Evolutionary conservation across 2,888 invertebrate genomes (phyloP), one percentile per base, ranked within the genome.

Genomic region (Cryptocheilus praepositus): DNA sequence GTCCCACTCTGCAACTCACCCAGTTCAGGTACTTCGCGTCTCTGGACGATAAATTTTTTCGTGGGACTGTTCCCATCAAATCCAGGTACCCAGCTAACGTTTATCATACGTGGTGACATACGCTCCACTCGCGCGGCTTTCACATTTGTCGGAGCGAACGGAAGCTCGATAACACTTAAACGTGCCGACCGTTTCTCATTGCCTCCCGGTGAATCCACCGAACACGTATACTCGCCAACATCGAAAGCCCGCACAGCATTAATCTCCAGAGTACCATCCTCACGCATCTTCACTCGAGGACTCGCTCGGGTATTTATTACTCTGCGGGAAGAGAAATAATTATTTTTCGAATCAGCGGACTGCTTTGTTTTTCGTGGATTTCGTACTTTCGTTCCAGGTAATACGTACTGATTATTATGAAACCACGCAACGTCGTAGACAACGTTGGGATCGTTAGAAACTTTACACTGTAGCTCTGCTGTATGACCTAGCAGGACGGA

Each of bases 61-160:
- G 98, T 94, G 11, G 97, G 96, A 84, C 97, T 97, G 89, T 99
- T 98, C 63, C 99, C 99, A 90, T 99, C 97, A 89, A 98, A 99
- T 28, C 97, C 97, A 0, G 97, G 95, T 13, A 95, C 95, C 98
- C 99, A 99, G 19, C 94, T 94, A 2, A 99, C 93, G 85, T 97
- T 96, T 73, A 98, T 95, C 28, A 95, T 95, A 85, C 93, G 92
- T 69, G 93, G 93, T 1, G 92, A 91, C 15, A 92, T 91, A 4
- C 91, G 90, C 59, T 94, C 93, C 0, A 94, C 85, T 74, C 94
- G 90, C 65, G 89, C 89, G 0, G 97, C 98, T 77, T 93, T 92
- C 0, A 96, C 95, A 85, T 96, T 95, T 54, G 94, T 94, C 0
- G 99, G 99, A 25, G 97, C 94, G 85, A 96, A 96, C 0, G 99